Percentiles rank a stretch among this genome's conserved stretches.
phyloP scores from a whole-genome alignment of 2,797 vertebrate species.

The Gorsachius magnificus region DNA sequence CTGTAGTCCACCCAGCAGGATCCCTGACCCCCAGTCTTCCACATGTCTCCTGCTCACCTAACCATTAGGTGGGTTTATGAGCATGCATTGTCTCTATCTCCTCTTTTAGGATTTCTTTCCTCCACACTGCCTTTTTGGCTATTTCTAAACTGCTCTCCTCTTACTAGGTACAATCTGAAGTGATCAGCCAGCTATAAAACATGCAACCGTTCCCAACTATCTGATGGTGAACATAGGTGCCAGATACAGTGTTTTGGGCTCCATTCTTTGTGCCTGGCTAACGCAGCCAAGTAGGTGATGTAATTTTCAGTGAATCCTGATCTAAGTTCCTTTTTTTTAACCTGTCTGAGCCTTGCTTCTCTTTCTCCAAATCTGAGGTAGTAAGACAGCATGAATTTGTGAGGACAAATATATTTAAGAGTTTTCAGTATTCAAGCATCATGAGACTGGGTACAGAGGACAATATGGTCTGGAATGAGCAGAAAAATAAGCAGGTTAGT shows the following conservation, averaged over 20 bases:
- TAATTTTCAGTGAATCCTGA: not conserved
- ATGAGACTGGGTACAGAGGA: not conserved
- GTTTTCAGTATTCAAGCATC: not conserved
- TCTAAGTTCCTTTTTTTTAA: not conserved
- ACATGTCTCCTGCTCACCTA: not conserved
- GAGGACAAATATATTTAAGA: not conserved
- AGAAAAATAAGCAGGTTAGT: not conserved
- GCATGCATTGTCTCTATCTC: not conserved
- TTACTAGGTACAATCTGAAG: not conserved
- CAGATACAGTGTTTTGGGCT: not conserved
- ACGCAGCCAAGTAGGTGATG: not conserved
- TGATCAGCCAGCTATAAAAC: not conserved
- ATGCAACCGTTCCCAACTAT: not conserved
- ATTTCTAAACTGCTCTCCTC: not conserved
- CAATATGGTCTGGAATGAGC: not conserved
- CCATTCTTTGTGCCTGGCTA: not conserved
- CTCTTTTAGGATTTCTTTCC: not conserved
- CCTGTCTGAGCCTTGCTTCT: not conserved
- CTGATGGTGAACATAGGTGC: not conserved
- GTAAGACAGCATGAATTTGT: not conserved
- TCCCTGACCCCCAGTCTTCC: not conserved
- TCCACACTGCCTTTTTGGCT: not conserved
- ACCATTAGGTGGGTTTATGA: not conserved
- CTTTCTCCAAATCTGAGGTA: not conserved
- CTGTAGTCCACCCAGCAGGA: not conserved